Base-by-base conservation (phyloP, 2,113 vertebrate genomes). In the Neotoma lepida region DNA sequence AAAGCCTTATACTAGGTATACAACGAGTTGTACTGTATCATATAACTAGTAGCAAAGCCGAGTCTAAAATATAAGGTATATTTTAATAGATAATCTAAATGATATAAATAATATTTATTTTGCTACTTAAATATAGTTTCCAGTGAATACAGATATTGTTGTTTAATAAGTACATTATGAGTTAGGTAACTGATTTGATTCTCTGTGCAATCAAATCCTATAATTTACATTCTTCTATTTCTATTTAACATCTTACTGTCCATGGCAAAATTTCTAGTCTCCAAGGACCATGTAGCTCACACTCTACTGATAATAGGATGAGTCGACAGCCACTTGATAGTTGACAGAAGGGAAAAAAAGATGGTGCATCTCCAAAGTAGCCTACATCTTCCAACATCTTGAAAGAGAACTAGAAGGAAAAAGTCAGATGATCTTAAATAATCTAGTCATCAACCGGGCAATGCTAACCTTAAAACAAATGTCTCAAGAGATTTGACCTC, bases 401-500 rank as follows among this genome's bases (percentile, higher is more conserved):
- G 41, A 56, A 86, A 46, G 35, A 96, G 91, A 93, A 92, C 58
- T 41, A 82, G 54, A 86, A 41, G 24, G 14, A 51, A 70, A 94
- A 41, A 58, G 8, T 51, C 24, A 74, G 10, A 94, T 77, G 20
- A 64, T 70, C 24, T 35, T 20, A 49, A 92, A 90, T 63, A 84
- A 5, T 0, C 20, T 90, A 9, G 80, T 78, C 22, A 93, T 58
- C 64, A 88, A 33, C 24, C 30, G 54, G 28, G 35, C 33, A 84
- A 80, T 70, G n/a, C 9, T 85, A 63, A 89, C 51, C 30, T 95
- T 91, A 94, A 93, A 91, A 70, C 82, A 24, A 86, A 35, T n/a
- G 6, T 86, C n/a, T 96, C 73, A 76, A 66, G 18, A 89, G 78
- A 18, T 92, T 89, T 95, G 73, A 91, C 20, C 46, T 91, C 70